phyloP scores from a whole-genome alignment of 2,797 vertebrate genomes.

The Lithobates pipiens region DNA sequence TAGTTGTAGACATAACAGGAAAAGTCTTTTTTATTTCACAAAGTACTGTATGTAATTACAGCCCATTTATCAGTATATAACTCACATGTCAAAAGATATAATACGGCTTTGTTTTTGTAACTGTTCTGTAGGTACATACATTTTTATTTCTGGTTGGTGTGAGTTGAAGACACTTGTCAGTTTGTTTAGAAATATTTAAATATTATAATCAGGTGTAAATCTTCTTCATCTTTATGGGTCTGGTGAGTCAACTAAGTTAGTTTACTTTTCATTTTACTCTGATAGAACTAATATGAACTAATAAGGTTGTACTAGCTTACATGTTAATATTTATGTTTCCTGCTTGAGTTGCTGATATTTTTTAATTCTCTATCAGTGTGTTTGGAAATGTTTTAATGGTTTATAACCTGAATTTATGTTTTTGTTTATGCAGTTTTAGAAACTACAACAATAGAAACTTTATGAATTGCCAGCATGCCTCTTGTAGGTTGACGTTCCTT shows the following conservation, averaged over 20 bases:
- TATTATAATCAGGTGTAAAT: constrained; percentile 13
- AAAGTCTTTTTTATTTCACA: constrained; percentile 1
- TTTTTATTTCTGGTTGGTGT: background rate
- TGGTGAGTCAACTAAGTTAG: background rate
- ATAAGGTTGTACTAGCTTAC: background rate
- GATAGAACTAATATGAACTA: background rate
- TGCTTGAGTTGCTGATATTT: background rate
- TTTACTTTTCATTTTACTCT: constrained; percentile 1
- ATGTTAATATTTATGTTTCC: background rate
- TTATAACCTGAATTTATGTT: no score
- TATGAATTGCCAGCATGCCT: no score
- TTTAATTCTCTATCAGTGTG: background rate
- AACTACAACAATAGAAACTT: no score
- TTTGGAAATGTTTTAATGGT: background rate
- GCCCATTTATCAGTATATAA: constrained; percentile 10
- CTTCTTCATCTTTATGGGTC: constrained; percentile 31
- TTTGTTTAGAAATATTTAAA: constrained; percentile 35
- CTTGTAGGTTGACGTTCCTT: no score
- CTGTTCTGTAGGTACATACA: background rate
- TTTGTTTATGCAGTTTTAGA: no score
- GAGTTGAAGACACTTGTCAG: background rate
- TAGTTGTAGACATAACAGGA: constrained; percentile 44
- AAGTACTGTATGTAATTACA: constrained; percentile 27
- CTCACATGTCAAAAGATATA: background rate
- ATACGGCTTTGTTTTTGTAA: background rate